Conservation (phyloP, 2,113 vertebrate species). For the Pollachius pollachius region DNA sequence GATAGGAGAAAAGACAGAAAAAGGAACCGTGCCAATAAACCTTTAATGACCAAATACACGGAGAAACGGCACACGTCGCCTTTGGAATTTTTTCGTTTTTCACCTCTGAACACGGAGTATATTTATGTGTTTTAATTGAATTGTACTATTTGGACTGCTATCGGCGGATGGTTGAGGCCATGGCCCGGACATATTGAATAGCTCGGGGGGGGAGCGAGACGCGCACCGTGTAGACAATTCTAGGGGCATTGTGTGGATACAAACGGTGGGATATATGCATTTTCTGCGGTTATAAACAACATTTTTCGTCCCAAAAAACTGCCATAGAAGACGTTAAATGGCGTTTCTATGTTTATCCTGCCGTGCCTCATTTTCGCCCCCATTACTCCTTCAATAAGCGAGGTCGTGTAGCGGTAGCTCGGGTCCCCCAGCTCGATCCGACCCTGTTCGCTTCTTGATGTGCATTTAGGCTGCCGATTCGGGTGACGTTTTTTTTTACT, state of each 20-base stretch:
- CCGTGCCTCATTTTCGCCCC: slow-evolving; percentile 22
- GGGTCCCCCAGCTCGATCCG: slow-evolving; percentile 28
- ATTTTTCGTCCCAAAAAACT: slow-evolving; percentile 11
- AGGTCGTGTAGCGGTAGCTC: slow-evolving; percentile 54
- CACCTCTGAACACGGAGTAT: slow-evolving; percentile 2
- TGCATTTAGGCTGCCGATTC: slow-evolving; percentile 33
- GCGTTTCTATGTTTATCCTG: slow-evolving; percentile 32
- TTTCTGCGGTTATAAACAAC: slow-evolving; percentile 12
- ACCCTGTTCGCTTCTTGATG: slow-evolving; percentile 19
- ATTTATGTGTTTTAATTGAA: slow-evolving; percentile 35
- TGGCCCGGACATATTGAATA: slow-evolving; percentile 70
- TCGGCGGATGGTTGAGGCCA: slow-evolving; percentile 67
- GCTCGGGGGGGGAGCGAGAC: slow-evolving; percentile 50
- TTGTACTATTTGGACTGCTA: slow-evolving; percentile 42
- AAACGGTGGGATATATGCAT: slow-evolving; percentile 62
- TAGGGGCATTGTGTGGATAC: slow-evolving; percentile 50
- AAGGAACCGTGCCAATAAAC: slow-evolving; percentile 61
- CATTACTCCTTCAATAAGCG: slow-evolving; percentile 22
- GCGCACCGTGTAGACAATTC: slow-evolving; percentile 59
- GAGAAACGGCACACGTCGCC: slow-evolving; percentile 23
- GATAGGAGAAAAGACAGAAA: slow-evolving; percentile 55
- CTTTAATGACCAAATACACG: slow-evolving; percentile 42
- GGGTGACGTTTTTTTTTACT: neutral
- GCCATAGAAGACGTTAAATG: slow-evolving; percentile 25
- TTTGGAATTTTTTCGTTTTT: slow-evolving; percentile 35